phyloP scores from a whole-genome alignment of 1,140 invertebrate genomes.

The Drosophila santomea region DNA sequence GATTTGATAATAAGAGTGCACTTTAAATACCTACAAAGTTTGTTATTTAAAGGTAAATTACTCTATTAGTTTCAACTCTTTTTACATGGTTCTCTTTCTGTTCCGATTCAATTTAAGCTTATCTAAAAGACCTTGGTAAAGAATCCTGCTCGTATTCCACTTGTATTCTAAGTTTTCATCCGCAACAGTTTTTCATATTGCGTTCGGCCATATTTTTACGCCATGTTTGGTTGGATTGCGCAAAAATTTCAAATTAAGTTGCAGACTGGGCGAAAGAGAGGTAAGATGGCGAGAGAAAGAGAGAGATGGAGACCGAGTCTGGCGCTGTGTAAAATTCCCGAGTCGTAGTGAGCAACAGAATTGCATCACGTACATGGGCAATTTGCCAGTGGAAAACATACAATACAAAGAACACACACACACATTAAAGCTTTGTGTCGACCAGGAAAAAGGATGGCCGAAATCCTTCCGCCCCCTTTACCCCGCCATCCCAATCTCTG shows the following conservation, averaged over 20 bases:
- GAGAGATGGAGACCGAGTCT: conserved; percentile 1
- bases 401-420: conserved; percentile 66
- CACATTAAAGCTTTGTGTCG: conserved; percentile 10
- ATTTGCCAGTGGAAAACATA: conserved; percentile 77
- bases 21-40: no score
- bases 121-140: conserved; percentile 13
- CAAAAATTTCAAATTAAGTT: conserved; percentile 84
- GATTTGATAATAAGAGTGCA: background rate
- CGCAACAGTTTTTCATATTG: conserved; percentile 77
- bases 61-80: background rate
- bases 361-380: conserved; percentile 83
- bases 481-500: conserved; percentile 19
- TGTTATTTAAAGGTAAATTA: background rate
- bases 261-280: conserved; percentile 34
- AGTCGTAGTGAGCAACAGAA: conserved; percentile 79
- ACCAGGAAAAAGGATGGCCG: conserved; percentile 60
- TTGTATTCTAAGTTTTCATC: conserved; percentile 82
- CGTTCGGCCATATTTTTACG: conserved; percentile 74
- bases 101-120: background rate
- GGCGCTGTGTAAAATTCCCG: conserved; percentile 4
- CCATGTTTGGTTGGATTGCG: conserved; percentile 81
- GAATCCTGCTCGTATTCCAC: conserved; percentile 37
- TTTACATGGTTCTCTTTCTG: background rate
- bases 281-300: conserved; percentile 1
- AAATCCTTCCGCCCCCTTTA: background rate